Percentiles rank a stretch among this genome's conserved stretches.
These are phyloP conservation scores for Drosophila sp. DNA, from an alignment of 1,140 invertebrate genomes.

Conservation along the genomic window DNA sequence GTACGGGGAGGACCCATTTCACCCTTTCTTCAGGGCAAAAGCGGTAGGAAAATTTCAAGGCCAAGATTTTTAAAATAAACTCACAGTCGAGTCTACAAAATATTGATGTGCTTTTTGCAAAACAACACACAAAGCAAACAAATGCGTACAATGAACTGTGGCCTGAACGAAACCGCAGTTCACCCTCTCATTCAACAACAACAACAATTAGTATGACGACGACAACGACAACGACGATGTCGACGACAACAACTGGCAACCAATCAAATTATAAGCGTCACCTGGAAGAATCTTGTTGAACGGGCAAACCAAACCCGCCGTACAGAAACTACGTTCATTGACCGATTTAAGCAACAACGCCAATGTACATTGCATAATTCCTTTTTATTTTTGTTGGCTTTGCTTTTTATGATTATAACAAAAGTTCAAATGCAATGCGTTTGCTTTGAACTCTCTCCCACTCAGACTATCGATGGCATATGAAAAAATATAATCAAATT, in stretches of 20 bases:
- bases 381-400: slow-evolving; percentile 7
- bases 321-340: slow-evolving; percentile 34
- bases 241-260: slow-evolving; percentile 28
- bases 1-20: not conserved
- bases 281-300: slow-evolving; percentile 42
- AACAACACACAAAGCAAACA: slow-evolving; percentile 35
- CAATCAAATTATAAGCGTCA: slow-evolving; percentile 43
- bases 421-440: slow-evolving; percentile 64
- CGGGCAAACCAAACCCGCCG: slow-evolving; percentile 15
- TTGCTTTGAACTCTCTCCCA: slow-evolving; percentile 17
- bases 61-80: slow-evolving; percentile 5
- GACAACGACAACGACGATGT: slow-evolving; percentile 5
- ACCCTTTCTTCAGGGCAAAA: not conserved
- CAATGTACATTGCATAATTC: slow-evolving; percentile 67
- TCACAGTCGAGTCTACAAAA: not conserved
- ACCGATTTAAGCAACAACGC: slow-evolving; percentile 46
- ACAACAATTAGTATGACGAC: slow-evolving; percentile 18
- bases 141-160: slow-evolving; percentile 49
- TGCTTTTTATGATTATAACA: slow-evolving; percentile 29
- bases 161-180: slow-evolving; percentile 28
- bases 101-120: slow-evolving; percentile 10
- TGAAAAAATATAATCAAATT: slow-evolving; percentile 30
- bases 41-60: slow-evolving; percentile 12
- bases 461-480: not conserved
- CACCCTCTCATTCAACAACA: slow-evolving; percentile 23